Base-by-base conservation (phyloP, 1,140 invertebrate genomes). In the Heliothis virescens region DNA sequence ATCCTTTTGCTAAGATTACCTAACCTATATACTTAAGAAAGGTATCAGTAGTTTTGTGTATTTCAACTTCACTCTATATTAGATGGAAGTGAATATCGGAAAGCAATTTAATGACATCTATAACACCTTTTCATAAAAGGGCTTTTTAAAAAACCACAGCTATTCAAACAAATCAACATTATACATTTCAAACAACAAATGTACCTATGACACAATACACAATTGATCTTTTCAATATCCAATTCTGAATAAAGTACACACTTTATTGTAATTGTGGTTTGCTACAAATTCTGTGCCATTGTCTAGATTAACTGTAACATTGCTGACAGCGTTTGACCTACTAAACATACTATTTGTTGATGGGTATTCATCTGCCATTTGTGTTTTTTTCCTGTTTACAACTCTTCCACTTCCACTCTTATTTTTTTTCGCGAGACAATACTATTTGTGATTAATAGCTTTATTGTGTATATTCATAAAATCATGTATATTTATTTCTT, bases 321-420 rank as follows among this genome's bases (percentile, higher is more conserved):
- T 69, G 52, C 52, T 53, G 47, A 29, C 65, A 69, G 13, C 21
- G 48, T 69, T 69, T 69, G 3, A 18, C 15, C 18, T 21, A 52
- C 65, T 69, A 69, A 69, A 69, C n/a, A 26, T 26, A 50, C 65
- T 69, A 69, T 69, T 69, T 69, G 48, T 69, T 26, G 18, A 52
- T 53, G 18, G 16, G 18, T 65, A 65, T 47, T 65, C 62, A 65
- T 65, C 62, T 65, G 34, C 3, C 47, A 13, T 9, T 60, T 4
- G 34, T 69, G 48, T 3, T 26, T 69, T n/a, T 69, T 69, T 69
- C 65, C 65, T 69, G 65, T 52, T 69, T 26, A 21, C 10, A 5
- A 15, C 21, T 26, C 21, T 26, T 26, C 21, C 21, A 26, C 5
- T 11, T 26, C 12, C 3, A 7, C 11, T 5, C 26, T 48, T 21